These are phyloP conservation scores for Acropternis orthonyx DNA, from an alignment of 2,797 vertebrate genomes.

Conservation along the genomic window DNA sequence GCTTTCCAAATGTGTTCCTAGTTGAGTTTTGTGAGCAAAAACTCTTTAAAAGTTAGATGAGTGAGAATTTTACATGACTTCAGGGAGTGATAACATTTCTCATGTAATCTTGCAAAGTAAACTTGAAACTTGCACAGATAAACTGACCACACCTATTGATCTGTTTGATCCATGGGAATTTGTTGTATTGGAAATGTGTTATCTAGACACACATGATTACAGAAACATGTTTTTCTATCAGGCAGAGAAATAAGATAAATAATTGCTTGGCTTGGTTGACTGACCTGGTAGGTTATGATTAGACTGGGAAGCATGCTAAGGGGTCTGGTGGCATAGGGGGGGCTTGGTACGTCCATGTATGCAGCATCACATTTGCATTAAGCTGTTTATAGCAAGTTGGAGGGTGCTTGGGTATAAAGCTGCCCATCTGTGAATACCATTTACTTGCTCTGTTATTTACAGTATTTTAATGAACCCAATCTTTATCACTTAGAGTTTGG, in stretches of 20 bases:
- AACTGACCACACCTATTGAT: background rate
- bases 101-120: background rate
- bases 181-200: background rate
- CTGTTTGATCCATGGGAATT: background rate
- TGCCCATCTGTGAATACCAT: background rate
- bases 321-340: background rate
- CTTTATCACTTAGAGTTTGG: background rate
- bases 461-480: background rate
- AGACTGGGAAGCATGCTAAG: background rate
- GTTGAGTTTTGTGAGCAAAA: background rate
- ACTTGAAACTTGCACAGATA: background rate
- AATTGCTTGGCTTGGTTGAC: background rate
- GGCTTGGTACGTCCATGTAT: background rate
- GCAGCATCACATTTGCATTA: accelerated
- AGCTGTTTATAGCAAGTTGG: background rate
- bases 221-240: background rate
- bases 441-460: background rate
- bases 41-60: background rate
- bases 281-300: background rate
- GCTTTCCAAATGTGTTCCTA: background rate
- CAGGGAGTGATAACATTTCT: background rate
- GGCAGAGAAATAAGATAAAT: background rate
- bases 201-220: background rate
- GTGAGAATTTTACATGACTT: background rate
- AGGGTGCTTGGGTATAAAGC: background rate